Evolutionary conservation across 35 echinoderm and acorn worm species (phyloP).

Genomic region (Lytechinus pictus): DNA sequence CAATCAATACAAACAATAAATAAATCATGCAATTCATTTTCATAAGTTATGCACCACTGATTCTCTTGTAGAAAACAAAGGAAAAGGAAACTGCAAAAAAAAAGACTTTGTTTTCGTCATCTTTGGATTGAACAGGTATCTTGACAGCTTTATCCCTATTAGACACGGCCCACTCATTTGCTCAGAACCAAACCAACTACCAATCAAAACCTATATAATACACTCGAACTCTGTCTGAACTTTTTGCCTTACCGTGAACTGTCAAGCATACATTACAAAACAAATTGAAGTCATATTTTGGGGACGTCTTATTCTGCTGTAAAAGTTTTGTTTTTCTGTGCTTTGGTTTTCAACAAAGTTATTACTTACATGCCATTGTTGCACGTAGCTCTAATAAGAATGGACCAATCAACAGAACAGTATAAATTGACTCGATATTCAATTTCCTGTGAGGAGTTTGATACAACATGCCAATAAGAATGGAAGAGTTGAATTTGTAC

Average conservation of each 20-base stretch:
- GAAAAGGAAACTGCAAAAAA: not conserved
- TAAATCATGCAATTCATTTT: not conserved
- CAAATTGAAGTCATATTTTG: not conserved
- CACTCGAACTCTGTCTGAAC: slow-evolving; percentile 8
- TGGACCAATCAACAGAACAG: not conserved
- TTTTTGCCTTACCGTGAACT: slow-evolving; percentile 15
- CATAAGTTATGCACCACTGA: not conserved
- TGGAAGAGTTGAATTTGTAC: not conserved
- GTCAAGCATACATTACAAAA: slow-evolving; percentile 1
- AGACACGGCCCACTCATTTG: not conserved
- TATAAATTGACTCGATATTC: slow-evolving; percentile 4
- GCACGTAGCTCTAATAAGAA: not conserved
- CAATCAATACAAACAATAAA: not conserved
- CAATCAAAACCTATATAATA: not conserved
- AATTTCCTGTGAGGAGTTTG: not conserved
- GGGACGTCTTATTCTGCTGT: not conserved
- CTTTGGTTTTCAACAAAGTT: not conserved
- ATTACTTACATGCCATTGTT: not conserved
- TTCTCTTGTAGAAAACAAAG: not conserved
- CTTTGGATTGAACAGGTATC: not conserved
- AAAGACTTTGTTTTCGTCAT: not conserved
- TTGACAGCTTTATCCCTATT: not conserved
- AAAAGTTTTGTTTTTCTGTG: too few relatives aligned
- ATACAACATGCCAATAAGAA: not conserved
- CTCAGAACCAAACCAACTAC: not conserved